Base-by-base conservation (phyloP, 2,113 vertebrate species). In the Shinisaurus crocodilurus region DNA sequence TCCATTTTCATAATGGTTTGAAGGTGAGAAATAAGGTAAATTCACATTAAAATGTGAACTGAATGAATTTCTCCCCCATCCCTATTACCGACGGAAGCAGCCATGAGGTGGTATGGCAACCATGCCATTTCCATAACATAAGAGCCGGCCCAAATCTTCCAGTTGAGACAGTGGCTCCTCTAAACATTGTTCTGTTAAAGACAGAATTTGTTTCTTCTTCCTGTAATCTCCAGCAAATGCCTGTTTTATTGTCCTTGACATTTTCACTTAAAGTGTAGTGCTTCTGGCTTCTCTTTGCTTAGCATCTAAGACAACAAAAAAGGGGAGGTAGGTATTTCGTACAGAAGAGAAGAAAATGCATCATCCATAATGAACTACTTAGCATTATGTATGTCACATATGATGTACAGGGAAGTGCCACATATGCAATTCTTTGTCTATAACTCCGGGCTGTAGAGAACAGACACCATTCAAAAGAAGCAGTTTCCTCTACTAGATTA, bases 311-410 rank as follows among this genome's bases (percentile, higher is more conserved):
- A 76, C 45, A 91, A 79, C 70, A 92, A 92, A 77, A 89, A 32
- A 34, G 23, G 34, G 3, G 23, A 69, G 9, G 82, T 23, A 93
- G 77, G 80, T 90, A 29, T 87, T 89, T 92, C 76, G 70, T 88
- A 85, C 40, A 93, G 84, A 60, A 72, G 27, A 37, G 3, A 29
- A 76, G 72, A 57, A 93, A 94, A 74, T 74, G 25, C 84, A 29
- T 54, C 88, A 76, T 95, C 94, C 93, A 92, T 63, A 94, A 91
- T 92, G 91, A 90, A 93, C 20, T 65, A 74, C 37, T 92, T 80
- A 67, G 13, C 75, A 94, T 93, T 34, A 82, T 88, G 93, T 89
- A 75, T 83, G 92, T 88, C 93, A 15, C 50, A 77, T 94, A 87
- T 86, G 87, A 40, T 89, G 69, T 90, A 88, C 2, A 67, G n/a